phyloP scores from a whole-genome alignment of 2,797 vertebrate genomes.

The Gymnothorax javanicus region DNA sequence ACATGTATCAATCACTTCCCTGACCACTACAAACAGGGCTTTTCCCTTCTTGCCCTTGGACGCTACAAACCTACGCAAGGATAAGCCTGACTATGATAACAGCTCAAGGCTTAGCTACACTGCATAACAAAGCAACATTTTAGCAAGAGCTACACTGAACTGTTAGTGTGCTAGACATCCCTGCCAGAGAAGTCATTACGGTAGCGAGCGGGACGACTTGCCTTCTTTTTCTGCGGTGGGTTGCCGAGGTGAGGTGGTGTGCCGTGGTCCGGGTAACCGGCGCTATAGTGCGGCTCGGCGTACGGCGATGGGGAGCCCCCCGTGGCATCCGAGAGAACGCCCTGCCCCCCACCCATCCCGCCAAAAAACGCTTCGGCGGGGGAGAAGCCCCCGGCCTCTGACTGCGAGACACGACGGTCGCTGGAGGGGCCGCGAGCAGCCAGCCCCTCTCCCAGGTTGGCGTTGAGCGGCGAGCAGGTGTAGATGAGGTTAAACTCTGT shows the following conservation, averaged over 20 bases:
- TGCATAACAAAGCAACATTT: neutral
- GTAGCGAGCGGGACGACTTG: conserved; percentile 68
- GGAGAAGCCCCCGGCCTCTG: conserved; percentile 80
- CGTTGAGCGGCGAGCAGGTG: conserved; percentile 95
- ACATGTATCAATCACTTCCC: conserved; percentile 35
- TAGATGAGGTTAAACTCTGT: conserved; percentile 99
- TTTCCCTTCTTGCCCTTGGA: neutral
- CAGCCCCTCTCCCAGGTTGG: conserved; percentile 82
- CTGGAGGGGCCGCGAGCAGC: conserved; percentile 66
- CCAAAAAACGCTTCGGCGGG: conserved; percentile 87
- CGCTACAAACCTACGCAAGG: neutral
- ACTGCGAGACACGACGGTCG: conserved; percentile 82
- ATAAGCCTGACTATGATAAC: neutral
- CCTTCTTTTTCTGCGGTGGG: conserved; percentile 96
- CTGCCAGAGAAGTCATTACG: neutral
- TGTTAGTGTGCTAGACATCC: neutral
- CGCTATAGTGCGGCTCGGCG: conserved; percentile 77
- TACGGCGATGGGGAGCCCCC: conserved; percentile 86
- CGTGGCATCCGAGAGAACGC: conserved; percentile 79
- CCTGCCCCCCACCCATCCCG: conserved; percentile 76
- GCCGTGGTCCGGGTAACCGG: conserved; percentile 75
- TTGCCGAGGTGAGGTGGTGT: conserved; percentile 86
- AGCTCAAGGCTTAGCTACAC: neutral
- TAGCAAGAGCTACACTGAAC: neutral
- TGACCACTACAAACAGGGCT: conserved; percentile 4